phyloP scores from a whole-genome alignment of 2,888 invertebrate species.

The Leptothorax acervorum region DNA sequence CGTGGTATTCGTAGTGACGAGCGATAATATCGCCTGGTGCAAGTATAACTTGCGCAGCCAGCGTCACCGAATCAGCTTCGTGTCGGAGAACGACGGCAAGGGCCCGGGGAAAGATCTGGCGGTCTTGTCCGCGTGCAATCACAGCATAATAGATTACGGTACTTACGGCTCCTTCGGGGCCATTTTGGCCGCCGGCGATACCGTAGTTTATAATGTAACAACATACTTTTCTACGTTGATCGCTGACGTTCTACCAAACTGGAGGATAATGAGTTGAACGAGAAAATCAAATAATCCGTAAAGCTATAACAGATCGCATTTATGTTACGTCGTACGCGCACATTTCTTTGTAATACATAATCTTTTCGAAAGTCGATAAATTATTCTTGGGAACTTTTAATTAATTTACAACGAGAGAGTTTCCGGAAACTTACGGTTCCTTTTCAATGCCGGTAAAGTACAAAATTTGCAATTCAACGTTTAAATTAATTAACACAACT shows the following conservation, averaged over 20 bases:
- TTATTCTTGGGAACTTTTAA: slow-evolving; percentile 5
- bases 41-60: slow-evolving; percentile 81
- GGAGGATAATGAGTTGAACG: slow-evolving; percentile 83
- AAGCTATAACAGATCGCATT: not conserved
- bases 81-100: slow-evolving; percentile 80
- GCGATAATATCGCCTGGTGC: slow-evolving; percentile 85
- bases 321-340: not conserved
- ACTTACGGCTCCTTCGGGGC: slow-evolving; percentile 85
- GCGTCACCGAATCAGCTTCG: slow-evolving; percentile 79
- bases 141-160: slow-evolving; percentile 85
- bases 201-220: slow-evolving; percentile 84
- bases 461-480: slow-evolving; percentile 35
- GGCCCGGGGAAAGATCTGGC: slow-evolving; percentile 85
- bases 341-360: not conserved
- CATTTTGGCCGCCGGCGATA: slow-evolving; percentile 84
- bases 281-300: slow-evolving; percentile 37
- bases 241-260: slow-evolving; percentile 83
- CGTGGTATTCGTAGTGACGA: slow-evolving; percentile 84
- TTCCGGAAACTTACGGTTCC: slow-evolving; percentile 2
- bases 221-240: slow-evolving; percentile 83
- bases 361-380: slow-evolving; percentile 11
- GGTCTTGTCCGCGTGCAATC: slow-evolving; percentile 84
- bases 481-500: slow-evolving; percentile 10
- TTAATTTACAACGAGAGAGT: slow-evolving; percentile 9
- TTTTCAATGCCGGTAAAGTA: not conserved